phyloP scores from a whole-genome alignment of 2,797 vertebrate species.

The Urophycis tenuis region DNA sequence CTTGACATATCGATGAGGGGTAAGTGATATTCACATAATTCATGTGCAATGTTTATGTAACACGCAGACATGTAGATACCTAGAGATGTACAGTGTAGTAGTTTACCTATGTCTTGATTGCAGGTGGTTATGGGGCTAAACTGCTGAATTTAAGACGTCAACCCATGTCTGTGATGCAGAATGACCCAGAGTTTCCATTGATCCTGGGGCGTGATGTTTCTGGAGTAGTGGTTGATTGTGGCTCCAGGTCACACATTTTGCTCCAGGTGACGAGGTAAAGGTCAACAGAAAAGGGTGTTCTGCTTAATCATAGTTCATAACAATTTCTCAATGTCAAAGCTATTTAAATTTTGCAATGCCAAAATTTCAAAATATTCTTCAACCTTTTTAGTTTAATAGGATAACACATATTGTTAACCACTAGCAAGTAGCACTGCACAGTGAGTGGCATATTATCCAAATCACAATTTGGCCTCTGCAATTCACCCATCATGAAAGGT shows the following conservation, averaged over 20 bases:
- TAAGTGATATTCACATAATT: conserved; percentile 61
- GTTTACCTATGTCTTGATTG: conserved; percentile 16
- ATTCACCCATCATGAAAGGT: neutral
- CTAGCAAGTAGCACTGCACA: neutral
- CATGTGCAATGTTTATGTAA: neutral
- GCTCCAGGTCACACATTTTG: conserved; percentile 81
- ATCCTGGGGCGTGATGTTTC: conserved; percentile 87
- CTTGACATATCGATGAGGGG: conserved; percentile 88
- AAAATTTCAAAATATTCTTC: too few relatives aligned
- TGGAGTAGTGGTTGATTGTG: conserved; percentile 87
- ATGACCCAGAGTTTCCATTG: conserved; percentile 77
- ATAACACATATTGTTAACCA: neutral
- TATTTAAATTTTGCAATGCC: neutral
- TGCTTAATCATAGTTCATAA: neutral
- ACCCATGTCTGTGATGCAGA: conserved; percentile 66
- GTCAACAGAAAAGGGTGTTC: too few relatives aligned
- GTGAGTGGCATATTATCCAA: neutral
- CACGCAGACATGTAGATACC: neutral
- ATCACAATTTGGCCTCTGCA: neutral
- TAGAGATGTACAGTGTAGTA: neutral
- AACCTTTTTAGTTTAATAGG: too few relatives aligned
- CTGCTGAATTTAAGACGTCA: conserved; percentile 79
- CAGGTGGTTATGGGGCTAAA: conserved; percentile 83
- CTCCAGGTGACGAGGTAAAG: conserved; percentile 84
- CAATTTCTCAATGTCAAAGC: too few relatives aligned